phyloP scores from a whole-genome alignment of 2,113 vertebrate species.

The Psilopogon haemacephalus region DNA sequence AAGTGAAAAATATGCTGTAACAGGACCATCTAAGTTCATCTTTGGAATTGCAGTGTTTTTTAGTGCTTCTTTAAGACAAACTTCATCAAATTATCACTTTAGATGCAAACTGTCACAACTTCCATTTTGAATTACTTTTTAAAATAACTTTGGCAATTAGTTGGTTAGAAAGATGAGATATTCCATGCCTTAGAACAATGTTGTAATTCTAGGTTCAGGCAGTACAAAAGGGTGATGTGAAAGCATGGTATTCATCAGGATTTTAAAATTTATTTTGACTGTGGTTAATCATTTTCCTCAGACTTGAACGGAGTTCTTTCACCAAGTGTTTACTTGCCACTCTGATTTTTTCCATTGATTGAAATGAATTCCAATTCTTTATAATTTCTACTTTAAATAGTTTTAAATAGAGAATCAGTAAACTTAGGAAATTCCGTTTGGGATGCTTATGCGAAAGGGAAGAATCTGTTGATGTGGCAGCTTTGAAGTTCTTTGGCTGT shows the following conservation, averaged over 20 bases:
- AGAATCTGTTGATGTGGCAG: slow-evolving; percentile 47
- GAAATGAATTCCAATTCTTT: background rate
- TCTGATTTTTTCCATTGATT: background rate
- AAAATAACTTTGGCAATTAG: background rate
- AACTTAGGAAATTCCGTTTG: slow-evolving; percentile 44
- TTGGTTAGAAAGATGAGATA: background rate
- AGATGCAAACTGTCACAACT: background rate
- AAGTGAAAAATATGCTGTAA: background rate
- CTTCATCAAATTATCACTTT: background rate
- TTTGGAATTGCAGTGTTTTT: background rate
- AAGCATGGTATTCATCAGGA: background rate
- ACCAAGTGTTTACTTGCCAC: background rate
- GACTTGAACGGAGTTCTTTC: background rate
- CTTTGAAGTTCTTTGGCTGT: slow-evolving; percentile 56
- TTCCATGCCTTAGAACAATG: background rate
- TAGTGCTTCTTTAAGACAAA: background rate
- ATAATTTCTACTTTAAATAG: slow-evolving; percentile 9
- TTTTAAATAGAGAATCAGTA: slow-evolving; percentile 11
- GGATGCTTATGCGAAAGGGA: background rate
- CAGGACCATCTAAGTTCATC: background rate
- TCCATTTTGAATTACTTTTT: background rate
- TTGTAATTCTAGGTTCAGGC: background rate
- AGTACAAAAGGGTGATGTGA: background rate
- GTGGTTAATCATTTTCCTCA: background rate
- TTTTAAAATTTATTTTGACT: background rate